These are phyloP conservation scores for Acrocephalus kingi DNA, from an alignment of 2,113 vertebrate species.

Conservation along the genomic window DNA sequence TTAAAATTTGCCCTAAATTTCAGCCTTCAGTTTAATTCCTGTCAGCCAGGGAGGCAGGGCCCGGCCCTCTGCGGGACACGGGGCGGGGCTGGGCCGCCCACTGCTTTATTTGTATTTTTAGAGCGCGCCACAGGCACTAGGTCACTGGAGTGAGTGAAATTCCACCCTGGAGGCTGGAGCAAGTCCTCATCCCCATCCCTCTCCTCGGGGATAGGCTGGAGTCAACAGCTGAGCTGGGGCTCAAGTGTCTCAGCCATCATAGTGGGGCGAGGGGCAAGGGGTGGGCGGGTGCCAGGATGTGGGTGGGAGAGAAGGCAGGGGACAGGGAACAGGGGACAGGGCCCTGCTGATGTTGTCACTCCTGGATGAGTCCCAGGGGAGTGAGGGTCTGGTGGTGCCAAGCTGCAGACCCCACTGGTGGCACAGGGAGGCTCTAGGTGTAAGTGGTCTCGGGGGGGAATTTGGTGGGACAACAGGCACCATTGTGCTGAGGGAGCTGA, in stretches of 20 bases:
- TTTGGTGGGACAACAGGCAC: background rate
- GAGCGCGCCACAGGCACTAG: background rate
- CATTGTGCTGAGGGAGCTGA: background rate
- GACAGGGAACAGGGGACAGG: background rate
- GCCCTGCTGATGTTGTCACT: background rate
- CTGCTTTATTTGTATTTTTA: constrained; percentile 41
- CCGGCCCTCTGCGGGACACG: background rate
- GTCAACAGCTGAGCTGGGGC: background rate
- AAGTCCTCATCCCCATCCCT: background rate
- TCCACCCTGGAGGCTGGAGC: background rate
- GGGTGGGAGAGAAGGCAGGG: background rate
- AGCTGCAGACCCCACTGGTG: background rate
- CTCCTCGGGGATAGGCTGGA: background rate
- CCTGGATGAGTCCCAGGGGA: background rate
- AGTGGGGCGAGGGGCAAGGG: background rate
- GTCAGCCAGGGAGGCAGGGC: background rate
- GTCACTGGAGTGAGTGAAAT: background rate
- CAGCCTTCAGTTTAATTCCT: background rate
- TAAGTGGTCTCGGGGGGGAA: background rate
- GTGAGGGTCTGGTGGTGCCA: fast-evolving
- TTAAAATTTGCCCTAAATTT: background rate
- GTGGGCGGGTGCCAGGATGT: too few relatives aligned
- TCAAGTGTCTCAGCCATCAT: background rate
- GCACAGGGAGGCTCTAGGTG: background rate
- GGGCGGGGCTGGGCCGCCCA: background rate